Evolutionary conservation across 2,888 invertebrate genomes (phyloP).

Genomic region (Hypolimnas misippus): DNA sequence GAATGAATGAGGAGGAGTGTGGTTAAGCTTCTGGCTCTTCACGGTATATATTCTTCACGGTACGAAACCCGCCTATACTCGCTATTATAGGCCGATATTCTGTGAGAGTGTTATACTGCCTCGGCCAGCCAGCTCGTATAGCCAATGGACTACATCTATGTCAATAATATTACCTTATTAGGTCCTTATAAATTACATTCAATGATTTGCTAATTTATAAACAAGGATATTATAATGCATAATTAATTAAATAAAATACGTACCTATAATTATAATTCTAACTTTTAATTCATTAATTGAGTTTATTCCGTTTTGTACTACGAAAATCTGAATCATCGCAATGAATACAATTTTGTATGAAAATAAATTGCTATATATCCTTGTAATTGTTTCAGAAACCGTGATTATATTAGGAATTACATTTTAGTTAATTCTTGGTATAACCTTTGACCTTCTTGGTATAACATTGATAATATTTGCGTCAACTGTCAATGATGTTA

Average conservation of each 20-base stretch:
- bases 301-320: conserved; percentile 9
- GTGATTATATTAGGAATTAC: conserved; percentile 10
- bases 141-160: too few relatives aligned
- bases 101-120: too few relatives aligned
- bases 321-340: conserved; percentile 31
- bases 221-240: background rate
- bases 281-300: conserved; percentile 1
- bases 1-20: too few relatives aligned
- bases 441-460: too few relatives aligned
- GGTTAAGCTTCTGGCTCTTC: too few relatives aligned
- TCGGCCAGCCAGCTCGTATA: too few relatives aligned
- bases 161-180: too few relatives aligned
- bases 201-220: too few relatives aligned
- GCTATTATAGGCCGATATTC: too few relatives aligned
- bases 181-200: too few relatives aligned
- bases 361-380: conserved; percentile 23
- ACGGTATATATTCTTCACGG: too few relatives aligned
- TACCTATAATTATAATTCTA: background rate
- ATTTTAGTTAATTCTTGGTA: conserved; percentile 2
- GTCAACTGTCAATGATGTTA: background rate
- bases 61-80: too few relatives aligned
- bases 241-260: background rate
- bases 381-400: conserved; percentile 23
- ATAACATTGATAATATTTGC: background rate
- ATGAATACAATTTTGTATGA: conserved; percentile 6